A percentile compares a stretch with the other conserved stretches of the same genome.
These are phyloP conservation scores for Botrylloides violaceus DNA, from an alignment of 23 tunicate genomes.

Conservation along the genomic window DNA sequence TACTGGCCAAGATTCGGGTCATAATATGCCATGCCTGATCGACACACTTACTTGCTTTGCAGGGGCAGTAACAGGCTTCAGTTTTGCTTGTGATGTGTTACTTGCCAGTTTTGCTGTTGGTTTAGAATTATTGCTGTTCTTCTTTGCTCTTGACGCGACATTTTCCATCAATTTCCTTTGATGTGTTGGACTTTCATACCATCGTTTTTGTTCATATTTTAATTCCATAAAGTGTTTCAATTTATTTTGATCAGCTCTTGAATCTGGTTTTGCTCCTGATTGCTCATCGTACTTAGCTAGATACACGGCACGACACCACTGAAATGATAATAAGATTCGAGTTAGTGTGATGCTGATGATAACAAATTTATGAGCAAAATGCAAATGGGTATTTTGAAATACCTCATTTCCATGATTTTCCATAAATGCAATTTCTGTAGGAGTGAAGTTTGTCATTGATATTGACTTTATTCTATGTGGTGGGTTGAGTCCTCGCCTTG, in stretches of 20 bases:
- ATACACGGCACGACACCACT: constrained; percentile 49
- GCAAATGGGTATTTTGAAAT: too few relatives aligned
- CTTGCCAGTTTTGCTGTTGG: constrained; percentile 28
- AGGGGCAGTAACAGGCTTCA: neutral
- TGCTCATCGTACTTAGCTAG: constrained; percentile 73
- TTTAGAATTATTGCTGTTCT: constrained; percentile 19
- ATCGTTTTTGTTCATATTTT: constrained; percentile 90
- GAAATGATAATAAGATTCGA: neutral
- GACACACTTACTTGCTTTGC: constrained; percentile 14
- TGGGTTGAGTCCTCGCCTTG: constrained; percentile 83
- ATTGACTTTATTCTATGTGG: constrained; percentile 96
- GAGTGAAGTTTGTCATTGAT: constrained; percentile 88
- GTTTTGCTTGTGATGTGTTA: constrained; percentile 7
- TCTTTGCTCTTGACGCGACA: constrained; percentile 26
- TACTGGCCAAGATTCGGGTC: too few relatives aligned
- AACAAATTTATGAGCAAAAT: too few relatives aligned
- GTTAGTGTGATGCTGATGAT: too few relatives aligned
- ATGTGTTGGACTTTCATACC: constrained; percentile 87
- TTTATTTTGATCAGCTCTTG: constrained; percentile 52
- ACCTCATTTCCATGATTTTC: constrained; percentile 86
- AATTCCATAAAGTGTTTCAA: constrained; percentile 82
- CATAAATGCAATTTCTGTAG: constrained; percentile 75
- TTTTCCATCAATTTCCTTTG: constrained; percentile 55
- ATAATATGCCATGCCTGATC: too few relatives aligned
- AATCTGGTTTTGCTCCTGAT: constrained; percentile 77